Base-by-base conservation (phyloP, 2,113 vertebrate species). In the Notothenia coriiceps region DNA sequence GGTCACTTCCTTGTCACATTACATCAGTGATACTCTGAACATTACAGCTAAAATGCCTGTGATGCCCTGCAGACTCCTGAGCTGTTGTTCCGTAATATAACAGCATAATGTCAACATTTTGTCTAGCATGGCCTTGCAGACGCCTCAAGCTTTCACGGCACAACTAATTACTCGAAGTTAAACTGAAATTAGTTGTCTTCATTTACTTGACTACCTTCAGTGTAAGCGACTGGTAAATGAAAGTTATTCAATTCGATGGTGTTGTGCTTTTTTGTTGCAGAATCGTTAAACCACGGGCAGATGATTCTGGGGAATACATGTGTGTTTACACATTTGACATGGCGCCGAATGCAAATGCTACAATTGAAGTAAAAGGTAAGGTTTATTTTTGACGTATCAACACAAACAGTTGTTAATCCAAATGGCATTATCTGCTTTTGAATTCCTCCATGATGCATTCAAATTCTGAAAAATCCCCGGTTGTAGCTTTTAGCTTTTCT, bases 281-380 rank as follows among this genome's bases (percentile, higher is more conserved):
- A 94, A 96, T 99, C 88, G 68, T 2, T 71, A 99, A 98, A 93
- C 95, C 97, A 33, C 95, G 96, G 88, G 95, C 97, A 14, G 98
- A 99, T 1, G 97, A 97, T 88, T 97, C 98, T 7, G 98, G 98
- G 40, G 97, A 98, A 89, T 99, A 99, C 91, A 95, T 97, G 94
- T 99, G 98, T 51, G 97, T 99, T 66, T 99, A 96, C 91, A 95
- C 96, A 80, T 99, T 99, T 86, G 83, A 94, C 67, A 95, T 85
- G 82, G 95, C 96, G 10, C 97, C 97, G 20, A 91, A 96, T 87
- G 98, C 96, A 91, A 99, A 99, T n/a, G 96, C 96, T 70, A 97
- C 97, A 85, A 99, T 99, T 86, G 97, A 99, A 94, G 96, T 99
- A 57, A 98, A 98, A 99, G 98, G 98, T 99, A 97, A 89, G 94